Base-by-base conservation (phyloP, 2,888 invertebrate genomes). In the Paralinhomoeus sp. region DNA sequence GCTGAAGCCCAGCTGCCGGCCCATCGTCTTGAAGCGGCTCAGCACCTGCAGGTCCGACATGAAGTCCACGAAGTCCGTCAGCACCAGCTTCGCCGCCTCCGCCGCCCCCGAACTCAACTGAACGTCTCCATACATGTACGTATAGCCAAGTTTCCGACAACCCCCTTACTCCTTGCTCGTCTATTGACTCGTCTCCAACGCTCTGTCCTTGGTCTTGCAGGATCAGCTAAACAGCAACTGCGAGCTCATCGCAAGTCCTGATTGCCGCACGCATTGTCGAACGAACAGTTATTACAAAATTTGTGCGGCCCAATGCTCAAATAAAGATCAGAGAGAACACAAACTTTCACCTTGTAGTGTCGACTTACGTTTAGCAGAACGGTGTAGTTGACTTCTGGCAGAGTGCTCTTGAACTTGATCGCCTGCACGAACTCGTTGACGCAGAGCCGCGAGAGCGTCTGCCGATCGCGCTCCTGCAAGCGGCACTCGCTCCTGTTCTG, bases 351-450 rank as follows among this genome's bases (percentile, higher is more conserved):
- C 21, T n/a, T 15, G 12, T 17, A 21, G 15, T 7, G 7, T 5
- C 15, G 17, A 24, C 41, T 36, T 47, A 66, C 65, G 71, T 91
- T 83, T 44, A 93, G 78, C 20, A 97, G 72, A 61, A 85, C 74
- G 36, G 97, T 70, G 47, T 93, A 75, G 69, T 93, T 97, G 40
- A 80, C 78, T 64, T 93, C 91, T 0, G 91, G 89, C 51, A 93
- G 76, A 33, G 77, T 78, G 15, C 78, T 78, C 69, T 93, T 93
- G 63, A 93, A 89, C 62, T 89, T 80, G 47, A 97, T 71, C 0
- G 87, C 89, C 64, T 89, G 87, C 40, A 91, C 78, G 52, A 97
- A 71, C 67, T 97, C 93, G 62, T 78, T 82, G 37, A 91, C 82
- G 43, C 89, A 75, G 57, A 83, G 81, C 42, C 93, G 72, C 42